These are phyloP conservation scores for Hydropotes inermis DNA, from an alignment of 2,113 vertebrate species.

Conservation along the genomic window DNA sequence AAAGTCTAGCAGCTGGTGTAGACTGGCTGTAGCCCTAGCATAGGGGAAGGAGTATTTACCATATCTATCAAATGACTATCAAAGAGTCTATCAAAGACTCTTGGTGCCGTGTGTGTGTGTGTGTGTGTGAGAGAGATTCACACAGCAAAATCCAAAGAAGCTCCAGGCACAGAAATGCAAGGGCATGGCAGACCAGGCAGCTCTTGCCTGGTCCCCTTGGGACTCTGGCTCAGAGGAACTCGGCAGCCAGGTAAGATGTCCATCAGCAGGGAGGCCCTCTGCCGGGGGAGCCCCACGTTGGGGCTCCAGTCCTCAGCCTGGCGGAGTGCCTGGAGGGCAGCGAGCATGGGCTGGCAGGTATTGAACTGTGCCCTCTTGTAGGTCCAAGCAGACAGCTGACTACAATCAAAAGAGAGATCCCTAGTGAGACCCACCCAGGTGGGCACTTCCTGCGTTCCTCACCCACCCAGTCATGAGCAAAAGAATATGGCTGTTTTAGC, in stretches of 20 bases:
- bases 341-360: neutral
- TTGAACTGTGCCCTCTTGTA: neutral
- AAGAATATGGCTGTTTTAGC: neutral
- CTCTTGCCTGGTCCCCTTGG: neutral
- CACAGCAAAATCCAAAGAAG: neutral
- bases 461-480: neutral
- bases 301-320: neutral
- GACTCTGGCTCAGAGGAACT: neutral
- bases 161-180: neutral
- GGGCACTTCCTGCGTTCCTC: neutral
- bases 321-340: fast-evolving
- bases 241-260: fast-evolving
- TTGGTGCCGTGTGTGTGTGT: no score
- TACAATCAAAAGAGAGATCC: neutral
- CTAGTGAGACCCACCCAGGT: neutral
- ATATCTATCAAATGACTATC: neutral
- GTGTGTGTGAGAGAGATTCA: neutral
- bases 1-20: neutral
- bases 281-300: fast-evolving
- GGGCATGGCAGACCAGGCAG: neutral
- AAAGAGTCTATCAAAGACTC: neutral
- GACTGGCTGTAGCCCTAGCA: neutral
- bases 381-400: neutral
- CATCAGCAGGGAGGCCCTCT: neutral
- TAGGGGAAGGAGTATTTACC: neutral